Conservation (phyloP, 2,797 vertebrate species). For the Pyrocephalus nanus region DNA sequence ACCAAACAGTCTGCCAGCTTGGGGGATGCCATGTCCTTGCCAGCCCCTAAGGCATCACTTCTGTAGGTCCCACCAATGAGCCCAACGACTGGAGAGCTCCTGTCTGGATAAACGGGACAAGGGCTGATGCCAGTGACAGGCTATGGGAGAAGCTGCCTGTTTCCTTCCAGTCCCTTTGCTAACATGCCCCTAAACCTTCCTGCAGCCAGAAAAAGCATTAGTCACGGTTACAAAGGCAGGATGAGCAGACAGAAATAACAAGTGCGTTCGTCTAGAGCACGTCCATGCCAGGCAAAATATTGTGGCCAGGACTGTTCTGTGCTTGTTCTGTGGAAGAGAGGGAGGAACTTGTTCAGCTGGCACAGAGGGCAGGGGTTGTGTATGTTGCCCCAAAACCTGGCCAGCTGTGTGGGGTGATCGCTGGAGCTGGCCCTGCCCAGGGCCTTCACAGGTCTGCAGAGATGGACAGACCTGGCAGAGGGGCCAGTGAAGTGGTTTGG, state of each 20-base stretch:
- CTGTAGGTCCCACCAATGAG: not conserved
- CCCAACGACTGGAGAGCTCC: rapidly evolving
- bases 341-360: not conserved
- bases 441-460: not conserved
- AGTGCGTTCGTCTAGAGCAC: not conserved
- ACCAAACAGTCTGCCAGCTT: not conserved
- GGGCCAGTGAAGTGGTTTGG: not conserved
- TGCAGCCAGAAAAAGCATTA: slow-evolving; percentile 51
- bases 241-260: slow-evolving; percentile 62
- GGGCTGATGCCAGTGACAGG: not conserved
- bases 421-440: not conserved
- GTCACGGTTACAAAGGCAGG: slow-evolving; percentile 33
- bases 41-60: not conserved
- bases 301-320: not conserved
- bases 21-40: not conserved
- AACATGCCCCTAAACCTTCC: slow-evolving; percentile 15
- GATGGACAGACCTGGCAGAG: not conserved
- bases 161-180: slow-evolving; percentile 8
- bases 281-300: slow-evolving; percentile 59
- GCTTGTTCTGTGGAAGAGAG: not conserved
- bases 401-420: not conserved
- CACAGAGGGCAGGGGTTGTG: not conserved
- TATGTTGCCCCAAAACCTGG: not conserved
- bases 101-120: not conserved
- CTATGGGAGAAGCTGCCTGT: not conserved